Evolutionary conservation across 2,113 vertebrate genomes (phyloP), one percentile per base, ranked within the genome.

Genomic region (Onychostruthus taczanowskii): DNA sequence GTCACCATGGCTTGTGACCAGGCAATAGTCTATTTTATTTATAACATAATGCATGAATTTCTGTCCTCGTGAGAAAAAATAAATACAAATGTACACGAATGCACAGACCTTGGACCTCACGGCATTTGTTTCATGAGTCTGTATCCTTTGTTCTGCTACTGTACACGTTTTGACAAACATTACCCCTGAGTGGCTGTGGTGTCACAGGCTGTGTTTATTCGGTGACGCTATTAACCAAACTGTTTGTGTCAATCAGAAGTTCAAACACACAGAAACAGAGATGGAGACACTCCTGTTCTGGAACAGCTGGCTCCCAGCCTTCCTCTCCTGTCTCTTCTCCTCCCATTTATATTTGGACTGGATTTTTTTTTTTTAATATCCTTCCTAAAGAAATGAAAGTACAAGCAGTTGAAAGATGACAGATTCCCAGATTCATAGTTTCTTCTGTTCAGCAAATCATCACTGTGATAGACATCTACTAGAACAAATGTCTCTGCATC

Each of bases 161-260:
- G 86, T 41, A 86, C n/a, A 56, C 6, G 2, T 89, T 87, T 19
- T 78, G 76, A 78, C 88, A 88, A 81, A 86, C 53, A 94, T 15
- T 67, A 70, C 7, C 64, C 75, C 75, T 8, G 33, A 62, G 47
- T 30, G 35, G 70, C 84, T 46, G 59, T 4, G 33, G 49, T 31
- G 31, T 59, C 53, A 50, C 39, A 70, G 90, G 39, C 70, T 39
- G 46, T 55, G 87, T 94, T 94, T 92, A 81, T 43, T 87, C 0
- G 11, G 73, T 89, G 80, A 90, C 1, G 3, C 80, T 72, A 10
- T 33, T 68, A 86, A 87, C 79, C 8, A 9, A 92, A 89, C 73
- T 90, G 73, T 70, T 81, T 84, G 87, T 95, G 85, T 92, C 93
- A 91, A 73, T 93, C 89, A 94, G 20, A 59, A 85, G 64, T 88